Conservation (phyloP, 2,113 vertebrate genomes). For the Tyto alba region DNA sequence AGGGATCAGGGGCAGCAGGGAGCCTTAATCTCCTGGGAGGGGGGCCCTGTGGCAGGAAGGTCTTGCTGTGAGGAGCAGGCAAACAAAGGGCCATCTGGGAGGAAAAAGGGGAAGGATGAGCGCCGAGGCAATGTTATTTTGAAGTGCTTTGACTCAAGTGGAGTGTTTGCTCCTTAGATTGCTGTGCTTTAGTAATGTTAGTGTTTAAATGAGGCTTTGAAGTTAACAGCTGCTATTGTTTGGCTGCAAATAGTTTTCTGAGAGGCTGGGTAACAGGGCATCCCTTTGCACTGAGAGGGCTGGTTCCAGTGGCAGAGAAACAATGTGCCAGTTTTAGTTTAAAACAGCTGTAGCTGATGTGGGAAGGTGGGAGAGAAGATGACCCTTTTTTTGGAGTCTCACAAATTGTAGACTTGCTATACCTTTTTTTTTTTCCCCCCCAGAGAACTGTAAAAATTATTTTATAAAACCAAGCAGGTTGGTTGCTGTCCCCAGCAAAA, state of each 20-base stretch:
- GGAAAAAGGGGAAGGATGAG: constrained; percentile 9
- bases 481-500: not conserved
- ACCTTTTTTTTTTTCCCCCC: not conserved
- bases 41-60: not conserved
- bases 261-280: not conserved
- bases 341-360: not conserved
- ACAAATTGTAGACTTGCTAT: not conserved
- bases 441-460: not conserved
- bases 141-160: constrained; percentile 6
- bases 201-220: constrained; percentile 29
- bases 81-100: constrained; percentile 60
- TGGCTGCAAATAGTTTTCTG: constrained; percentile 33
- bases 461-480: not conserved
- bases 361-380: not conserved
- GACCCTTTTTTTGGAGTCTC: not conserved
- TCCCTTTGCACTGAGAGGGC: not conserved
- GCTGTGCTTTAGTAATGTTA: not conserved
- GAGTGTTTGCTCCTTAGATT: constrained; percentile 26
- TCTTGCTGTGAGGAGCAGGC: constrained; percentile 13
- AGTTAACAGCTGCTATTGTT: constrained; percentile 54
- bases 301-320: not conserved
- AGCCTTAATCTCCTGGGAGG: not conserved
- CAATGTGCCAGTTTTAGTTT: not conserved
- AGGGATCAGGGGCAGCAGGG: not conserved
- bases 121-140: constrained; percentile 1